Percentiles rank a stretch among this genome's conserved stretches.
Conservation (phyloP, 2,797 vertebrate species). For the Babyrousa celebensis region DNA sequence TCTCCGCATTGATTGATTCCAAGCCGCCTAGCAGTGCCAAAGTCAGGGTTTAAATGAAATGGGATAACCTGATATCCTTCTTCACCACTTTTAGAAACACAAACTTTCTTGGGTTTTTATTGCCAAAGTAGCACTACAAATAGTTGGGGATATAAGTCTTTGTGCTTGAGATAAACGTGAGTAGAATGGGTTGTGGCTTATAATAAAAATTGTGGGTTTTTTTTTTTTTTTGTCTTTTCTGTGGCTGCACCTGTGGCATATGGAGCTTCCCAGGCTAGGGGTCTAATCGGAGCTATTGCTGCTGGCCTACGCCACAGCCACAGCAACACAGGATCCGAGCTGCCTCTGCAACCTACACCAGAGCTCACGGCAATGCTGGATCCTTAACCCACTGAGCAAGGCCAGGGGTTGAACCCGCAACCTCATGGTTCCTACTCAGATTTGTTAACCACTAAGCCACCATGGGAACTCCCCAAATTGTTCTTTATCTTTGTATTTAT, state of each 20-base stretch:
- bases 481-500: constrained; percentile 35
- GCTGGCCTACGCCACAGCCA: too few species aligned
- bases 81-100: constrained; percentile 81
- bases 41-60: constrained; percentile 79
- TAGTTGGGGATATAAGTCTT: not conserved
- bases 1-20: constrained; percentile 80
- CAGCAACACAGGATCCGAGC: too few species aligned
- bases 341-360: too few species aligned
- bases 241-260: too few species aligned
- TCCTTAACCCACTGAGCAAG: too few species aligned
- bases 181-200: not conserved
- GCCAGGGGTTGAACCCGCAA: too few species aligned
- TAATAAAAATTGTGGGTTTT: not conserved
- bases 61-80: constrained; percentile 73
- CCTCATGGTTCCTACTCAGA: too few species aligned
- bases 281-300: too few species aligned
- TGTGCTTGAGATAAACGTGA: constrained; percentile 30
- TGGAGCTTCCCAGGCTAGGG: too few species aligned
- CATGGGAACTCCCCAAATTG: not conserved
- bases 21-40: constrained; percentile 70
- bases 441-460: too few species aligned
- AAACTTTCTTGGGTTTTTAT: constrained; percentile 65
- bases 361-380: too few species aligned
- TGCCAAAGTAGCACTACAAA: constrained; percentile 33
- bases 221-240: too few species aligned